Conservation (phyloP, 2,113 vertebrate species). For the Dunckerocampus dactyliophorus region DNA sequence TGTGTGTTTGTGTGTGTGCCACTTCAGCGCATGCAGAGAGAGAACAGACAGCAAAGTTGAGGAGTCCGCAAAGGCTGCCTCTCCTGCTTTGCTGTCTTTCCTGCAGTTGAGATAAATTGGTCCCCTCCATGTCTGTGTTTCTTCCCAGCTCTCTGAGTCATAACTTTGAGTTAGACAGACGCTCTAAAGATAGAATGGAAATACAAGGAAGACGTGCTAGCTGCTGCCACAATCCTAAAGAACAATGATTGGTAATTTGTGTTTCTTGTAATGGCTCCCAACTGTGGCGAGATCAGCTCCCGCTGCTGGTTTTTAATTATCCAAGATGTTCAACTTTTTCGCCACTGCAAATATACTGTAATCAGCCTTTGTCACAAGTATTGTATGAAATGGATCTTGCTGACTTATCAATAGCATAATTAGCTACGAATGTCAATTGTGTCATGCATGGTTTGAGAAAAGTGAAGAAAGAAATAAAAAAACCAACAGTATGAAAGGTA, state of each 20-base stretch:
- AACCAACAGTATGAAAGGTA: too few relatives aligned
- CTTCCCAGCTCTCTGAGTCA: slow-evolving; percentile 22
- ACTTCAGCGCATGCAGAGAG: slow-evolving; percentile 11
- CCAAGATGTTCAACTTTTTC: not conserved
- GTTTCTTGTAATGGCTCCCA: slow-evolving; percentile 21
- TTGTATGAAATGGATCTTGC: not conserved
- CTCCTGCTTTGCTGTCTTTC: slow-evolving; percentile 6
- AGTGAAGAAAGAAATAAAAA: not conserved
- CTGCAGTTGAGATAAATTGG: slow-evolving; percentile 38
- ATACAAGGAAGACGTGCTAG: slow-evolving; percentile 27
- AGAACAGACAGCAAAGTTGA: slow-evolving; percentile 32
- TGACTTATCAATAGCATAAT: not conserved
- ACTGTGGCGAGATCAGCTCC: slow-evolving; percentile 11
- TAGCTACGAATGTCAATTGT: not conserved
- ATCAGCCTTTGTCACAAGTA: not conserved
- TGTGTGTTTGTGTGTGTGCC: not conserved
- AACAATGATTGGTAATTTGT: slow-evolving; percentile 35
- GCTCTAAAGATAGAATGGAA: slow-evolving; percentile 53
- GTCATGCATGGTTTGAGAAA: not conserved
- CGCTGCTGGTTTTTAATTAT: slow-evolving; percentile 8
- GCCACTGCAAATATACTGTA: not conserved
- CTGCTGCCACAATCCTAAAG: slow-evolving; percentile 28
- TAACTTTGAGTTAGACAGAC: slow-evolving; percentile 45
- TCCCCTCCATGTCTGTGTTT: slow-evolving; percentile 22
- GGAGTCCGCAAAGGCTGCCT: slow-evolving; percentile 19